Conservation (phyloP, 2,888 invertebrate species). For the Dermolepida albohirtum region DNA sequence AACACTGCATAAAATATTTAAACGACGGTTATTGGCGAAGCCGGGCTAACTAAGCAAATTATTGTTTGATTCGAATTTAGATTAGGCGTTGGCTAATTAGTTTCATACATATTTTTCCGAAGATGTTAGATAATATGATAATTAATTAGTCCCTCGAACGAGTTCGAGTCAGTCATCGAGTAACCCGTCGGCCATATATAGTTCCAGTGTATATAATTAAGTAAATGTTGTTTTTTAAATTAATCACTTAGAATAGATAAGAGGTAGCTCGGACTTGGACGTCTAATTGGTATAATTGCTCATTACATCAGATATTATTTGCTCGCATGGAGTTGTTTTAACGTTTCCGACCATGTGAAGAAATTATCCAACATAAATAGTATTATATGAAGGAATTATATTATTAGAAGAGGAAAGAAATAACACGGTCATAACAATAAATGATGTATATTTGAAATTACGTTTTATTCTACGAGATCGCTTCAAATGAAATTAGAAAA, state of each 20-base stretch:
- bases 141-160: conserved; percentile 44
- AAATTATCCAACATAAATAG: too few species aligned
- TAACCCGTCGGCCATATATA: neutral
- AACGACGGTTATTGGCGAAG: too few species aligned
- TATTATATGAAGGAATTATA: too few species aligned
- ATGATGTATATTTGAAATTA: too few species aligned
- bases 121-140: conserved; percentile 47
- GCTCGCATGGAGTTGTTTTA: neutral
- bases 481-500: too few species aligned
- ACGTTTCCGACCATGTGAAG: neutral
- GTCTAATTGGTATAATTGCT: conserved; percentile 50
- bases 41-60: conserved; percentile 19
- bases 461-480: too few species aligned
- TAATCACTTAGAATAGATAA: conserved; percentile 43
- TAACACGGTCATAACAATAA: too few species aligned
- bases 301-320: conserved; percentile 45
- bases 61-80: conserved; percentile 49
- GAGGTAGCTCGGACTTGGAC: neutral
- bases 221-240: conserved; percentile 45
- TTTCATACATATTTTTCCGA: conserved; percentile 44
- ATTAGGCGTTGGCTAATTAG: conserved; percentile 47
- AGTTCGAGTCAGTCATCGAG: conserved; percentile 20
- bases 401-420: too few species aligned
- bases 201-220: conserved; percentile 38
- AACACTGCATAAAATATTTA: too few species aligned